phyloP scores from a whole-genome alignment of 2,113 vertebrate genomes.

The Oenanthe oenanthe region DNA sequence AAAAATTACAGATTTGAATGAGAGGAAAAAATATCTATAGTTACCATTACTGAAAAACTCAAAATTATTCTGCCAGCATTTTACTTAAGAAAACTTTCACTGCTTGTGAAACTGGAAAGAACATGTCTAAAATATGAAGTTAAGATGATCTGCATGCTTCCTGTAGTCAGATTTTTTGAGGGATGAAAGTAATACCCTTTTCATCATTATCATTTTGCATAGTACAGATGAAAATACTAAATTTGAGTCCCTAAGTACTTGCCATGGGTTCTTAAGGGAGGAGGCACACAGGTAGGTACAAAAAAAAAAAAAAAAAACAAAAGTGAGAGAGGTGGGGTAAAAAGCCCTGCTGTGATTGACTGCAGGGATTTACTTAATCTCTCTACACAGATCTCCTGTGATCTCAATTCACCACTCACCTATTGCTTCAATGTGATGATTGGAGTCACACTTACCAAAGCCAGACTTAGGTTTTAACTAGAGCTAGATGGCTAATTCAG shows the following conservation, averaged over 20 bases:
- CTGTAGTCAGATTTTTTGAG: not conserved
- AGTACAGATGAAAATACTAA: not conserved
- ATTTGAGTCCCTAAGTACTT: not conserved
- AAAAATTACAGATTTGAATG: not conserved
- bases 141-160: not conserved
- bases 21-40: not conserved
- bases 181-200: not conserved
- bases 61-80: not conserved
- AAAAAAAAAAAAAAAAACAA: not conserved
- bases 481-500: not conserved
- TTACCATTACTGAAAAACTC: not conserved
- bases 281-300: not conserved
- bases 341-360: not conserved
- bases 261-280: not conserved
- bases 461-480: not conserved
- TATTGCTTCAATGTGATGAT: not conserved
- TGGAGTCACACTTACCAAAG: not conserved
- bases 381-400: not conserved
- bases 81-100: not conserved
- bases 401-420: not conserved
- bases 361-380: not conserved
- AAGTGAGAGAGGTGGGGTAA: fast-evolving
- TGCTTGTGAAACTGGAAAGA: not conserved
- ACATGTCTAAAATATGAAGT: not conserved
- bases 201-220: not conserved